These are phyloP conservation scores for Psittacula cyanocephala DNA, from an alignment of 2,113 vertebrate genomes.

Conservation along the genomic window DNA sequence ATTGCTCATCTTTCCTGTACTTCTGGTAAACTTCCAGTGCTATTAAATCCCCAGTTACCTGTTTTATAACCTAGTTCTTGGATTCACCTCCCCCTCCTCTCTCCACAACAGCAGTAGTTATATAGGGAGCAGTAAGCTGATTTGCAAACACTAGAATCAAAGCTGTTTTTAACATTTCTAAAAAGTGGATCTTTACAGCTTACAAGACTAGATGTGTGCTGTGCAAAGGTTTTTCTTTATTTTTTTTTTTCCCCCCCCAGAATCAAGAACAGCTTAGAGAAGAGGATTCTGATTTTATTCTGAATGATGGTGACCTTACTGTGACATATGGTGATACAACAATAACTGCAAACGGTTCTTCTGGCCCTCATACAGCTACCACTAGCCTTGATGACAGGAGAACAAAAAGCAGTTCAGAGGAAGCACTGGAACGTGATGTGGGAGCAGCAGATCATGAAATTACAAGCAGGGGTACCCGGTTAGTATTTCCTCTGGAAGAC, in stretches of 20 bases:
- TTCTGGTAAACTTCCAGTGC: background rate
- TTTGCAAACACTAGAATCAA: background rate
- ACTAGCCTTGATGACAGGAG: conserved; percentile 75
- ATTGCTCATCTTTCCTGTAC: background rate
- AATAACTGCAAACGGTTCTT: conserved; percentile 92
- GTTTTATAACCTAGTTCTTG: background rate
- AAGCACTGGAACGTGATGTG: conserved; percentile 88
- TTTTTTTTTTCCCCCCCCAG: conserved; percentile 58
- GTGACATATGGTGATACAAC: conserved; percentile 92
- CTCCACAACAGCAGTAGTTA: background rate
- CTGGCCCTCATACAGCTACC: conserved; percentile 72
- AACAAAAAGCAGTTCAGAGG: conserved; percentile 86
- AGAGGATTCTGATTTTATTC: conserved; percentile 90
- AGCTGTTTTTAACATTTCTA: conserved; percentile 29
- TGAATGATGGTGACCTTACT: conserved; percentile 89
- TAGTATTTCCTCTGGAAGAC: conserved; percentile 95
- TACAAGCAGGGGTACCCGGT: conserved; percentile 88
- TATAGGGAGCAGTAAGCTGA: conserved; percentile 14
- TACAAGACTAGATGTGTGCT: background rate
- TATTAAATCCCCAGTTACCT: background rate
- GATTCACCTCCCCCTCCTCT: background rate
- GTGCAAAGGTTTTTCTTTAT: background rate
- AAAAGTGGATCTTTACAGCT: background rate
- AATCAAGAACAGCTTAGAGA: conserved; percentile 91
- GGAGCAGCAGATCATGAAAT: conserved; percentile 89